These are phyloP conservation scores for Poeciliopsis turrubarensis DNA, from an alignment of 2,113 vertebrate species.

Conservation along the genomic window DNA sequence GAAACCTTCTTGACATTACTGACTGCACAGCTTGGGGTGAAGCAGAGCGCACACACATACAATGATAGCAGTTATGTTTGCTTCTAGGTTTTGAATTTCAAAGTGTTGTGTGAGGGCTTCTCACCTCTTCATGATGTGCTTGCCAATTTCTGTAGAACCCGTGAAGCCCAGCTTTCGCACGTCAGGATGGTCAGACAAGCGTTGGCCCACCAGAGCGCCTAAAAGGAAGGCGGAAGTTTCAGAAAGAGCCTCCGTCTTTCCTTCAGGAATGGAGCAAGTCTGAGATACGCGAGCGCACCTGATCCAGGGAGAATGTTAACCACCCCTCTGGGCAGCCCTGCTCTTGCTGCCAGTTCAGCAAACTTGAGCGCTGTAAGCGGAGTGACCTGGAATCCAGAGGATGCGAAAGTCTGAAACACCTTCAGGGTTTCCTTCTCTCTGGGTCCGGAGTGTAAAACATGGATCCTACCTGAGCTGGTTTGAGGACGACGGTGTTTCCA, in stretches of 20 bases:
- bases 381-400: conserved; percentile 80
- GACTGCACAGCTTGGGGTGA: conserved; percentile 81
- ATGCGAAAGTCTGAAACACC: not conserved
- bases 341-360: conserved; percentile 84
- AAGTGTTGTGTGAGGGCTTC: not conserved
- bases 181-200: conserved; percentile 86
- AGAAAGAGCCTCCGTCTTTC: not conserved
- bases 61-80: not conserved
- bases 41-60: not conserved
- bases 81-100: not conserved
- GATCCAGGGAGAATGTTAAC: conserved; percentile 87
- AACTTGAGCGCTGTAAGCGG: conserved; percentile 90
- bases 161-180: conserved; percentile 91
- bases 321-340: conserved; percentile 86
- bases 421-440: not conserved
- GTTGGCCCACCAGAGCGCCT: conserved; percentile 86
- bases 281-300: conserved; percentile 51
- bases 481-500: conserved; percentile 88
- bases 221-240: not conserved
- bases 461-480: conserved; percentile 85
- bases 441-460: not conserved
- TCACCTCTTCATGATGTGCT: conserved; percentile 91
- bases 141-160: conserved; percentile 88
- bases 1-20: conserved; percentile 91
- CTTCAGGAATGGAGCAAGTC: not conserved